phyloP scores from a whole-genome alignment of 2,113 vertebrate species.

The Eurystomus gularis region DNA sequence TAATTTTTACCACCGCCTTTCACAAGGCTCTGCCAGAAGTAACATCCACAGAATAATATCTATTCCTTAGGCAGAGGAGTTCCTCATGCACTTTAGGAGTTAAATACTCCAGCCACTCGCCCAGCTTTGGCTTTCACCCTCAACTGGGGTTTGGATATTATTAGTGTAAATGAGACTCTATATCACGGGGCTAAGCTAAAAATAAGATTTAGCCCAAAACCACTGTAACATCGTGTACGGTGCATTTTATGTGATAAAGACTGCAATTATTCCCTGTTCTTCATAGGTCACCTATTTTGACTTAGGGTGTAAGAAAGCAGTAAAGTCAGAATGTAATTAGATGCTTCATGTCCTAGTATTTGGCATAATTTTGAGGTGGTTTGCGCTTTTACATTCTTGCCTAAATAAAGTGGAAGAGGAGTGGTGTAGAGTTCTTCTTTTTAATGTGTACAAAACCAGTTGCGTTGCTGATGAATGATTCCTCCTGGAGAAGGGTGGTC shows the following conservation, averaged over 20 bases:
- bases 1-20: neutral
- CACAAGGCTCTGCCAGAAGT: neutral
- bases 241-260: neutral
- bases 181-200: neutral
- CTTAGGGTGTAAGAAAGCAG: neutral
- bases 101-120: neutral
- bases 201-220: neutral
- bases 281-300: neutral
- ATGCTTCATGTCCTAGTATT: neutral
- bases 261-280: neutral
- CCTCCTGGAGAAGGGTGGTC: neutral
- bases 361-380: neutral
- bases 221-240: neutral
- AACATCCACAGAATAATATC: neutral
- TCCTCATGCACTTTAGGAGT: neutral
- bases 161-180: neutral
- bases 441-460: neutral
- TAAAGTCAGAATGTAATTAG: neutral
- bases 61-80: neutral
- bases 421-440: neutral
- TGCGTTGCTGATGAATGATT: accelerated
- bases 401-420: neutral
- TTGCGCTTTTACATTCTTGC: neutral
- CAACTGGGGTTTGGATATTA: neutral
- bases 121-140: neutral